phyloP scores from a whole-genome alignment of 2,888 invertebrate genomes.

The Xiphydria camelus region DNA sequence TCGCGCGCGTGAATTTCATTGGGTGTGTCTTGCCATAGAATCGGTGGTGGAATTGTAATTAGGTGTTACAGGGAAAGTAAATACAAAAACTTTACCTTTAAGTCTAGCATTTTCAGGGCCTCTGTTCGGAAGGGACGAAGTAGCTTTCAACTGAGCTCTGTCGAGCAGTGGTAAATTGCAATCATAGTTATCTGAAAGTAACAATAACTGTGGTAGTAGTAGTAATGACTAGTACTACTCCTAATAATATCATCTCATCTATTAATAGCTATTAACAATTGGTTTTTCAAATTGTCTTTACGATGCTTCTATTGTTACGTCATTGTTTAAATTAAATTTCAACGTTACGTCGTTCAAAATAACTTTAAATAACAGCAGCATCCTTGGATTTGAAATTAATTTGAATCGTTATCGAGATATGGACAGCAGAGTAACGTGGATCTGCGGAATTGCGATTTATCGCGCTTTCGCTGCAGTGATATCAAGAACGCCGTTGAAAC shows the following conservation, averaged over 20 bases:
- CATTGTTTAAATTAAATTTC: no score
- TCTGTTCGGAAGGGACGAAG: constrained; percentile 78
- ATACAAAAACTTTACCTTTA: constrained; percentile 82
- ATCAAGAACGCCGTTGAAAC: background rate
- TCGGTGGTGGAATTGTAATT: no score
- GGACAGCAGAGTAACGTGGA: background rate
- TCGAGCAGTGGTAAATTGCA: constrained; percentile 81
- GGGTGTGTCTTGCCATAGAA: no score
- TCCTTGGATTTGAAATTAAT: background rate
- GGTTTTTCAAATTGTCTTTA: no score
- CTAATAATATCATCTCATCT: constrained; percentile 7
- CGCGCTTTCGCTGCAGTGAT: background rate
- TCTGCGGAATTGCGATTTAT: no score
- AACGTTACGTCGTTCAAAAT: no score
- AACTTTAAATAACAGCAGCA: no score
- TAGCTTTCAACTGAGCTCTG: constrained; percentile 74
- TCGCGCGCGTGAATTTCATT: no score
- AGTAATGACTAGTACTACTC: constrained; percentile 7
- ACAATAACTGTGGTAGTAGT: constrained; percentile 11
- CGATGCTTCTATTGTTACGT: background rate
- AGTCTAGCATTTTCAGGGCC: constrained; percentile 85
- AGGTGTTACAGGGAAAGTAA: no score
- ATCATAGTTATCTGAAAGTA: constrained; percentile 66
- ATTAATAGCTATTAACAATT: background rate
- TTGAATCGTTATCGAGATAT: background rate